Conservation (phyloP, 2,113 vertebrate genomes). For the Rana temporaria region DNA sequence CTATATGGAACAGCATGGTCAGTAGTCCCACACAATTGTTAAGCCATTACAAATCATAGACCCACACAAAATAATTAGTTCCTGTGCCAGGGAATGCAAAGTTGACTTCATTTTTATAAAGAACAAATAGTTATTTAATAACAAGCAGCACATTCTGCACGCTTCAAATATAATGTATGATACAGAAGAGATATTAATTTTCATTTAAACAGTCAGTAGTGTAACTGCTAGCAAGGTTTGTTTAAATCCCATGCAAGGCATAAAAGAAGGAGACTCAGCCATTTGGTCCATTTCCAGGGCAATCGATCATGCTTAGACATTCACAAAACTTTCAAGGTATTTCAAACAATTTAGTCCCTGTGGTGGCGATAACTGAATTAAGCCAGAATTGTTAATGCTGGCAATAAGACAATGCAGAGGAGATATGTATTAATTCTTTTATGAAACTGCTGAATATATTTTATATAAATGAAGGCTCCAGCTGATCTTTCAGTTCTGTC, state of each 20-base stretch:
- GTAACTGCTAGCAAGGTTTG: conserved; percentile 24
- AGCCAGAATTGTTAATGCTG: conserved; percentile 26
- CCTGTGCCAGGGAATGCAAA: conserved; percentile 61
- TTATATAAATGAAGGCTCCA: conserved; percentile 5
- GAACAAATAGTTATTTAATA: conserved; percentile 64
- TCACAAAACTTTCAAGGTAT: conserved; percentile 33
- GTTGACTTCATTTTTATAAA: conserved; percentile 63
- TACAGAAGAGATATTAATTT: conserved; percentile 59
- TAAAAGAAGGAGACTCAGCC: conserved; percentile 10
- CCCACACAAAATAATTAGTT: conserved; percentile 66
- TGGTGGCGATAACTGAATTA: conserved; percentile 15
- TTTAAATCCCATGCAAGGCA: conserved; percentile 13
- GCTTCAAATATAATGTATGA: conserved; percentile 66
- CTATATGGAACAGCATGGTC: conserved; percentile 66
- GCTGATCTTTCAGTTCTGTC: not conserved
- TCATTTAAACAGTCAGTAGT: conserved; percentile 24
- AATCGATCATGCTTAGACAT: conserved; percentile 37
- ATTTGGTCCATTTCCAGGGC: conserved; percentile 34
- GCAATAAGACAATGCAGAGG: conserved; percentile 28
- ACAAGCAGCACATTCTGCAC: conserved; percentile 54
- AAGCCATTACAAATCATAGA: conserved; percentile 68
- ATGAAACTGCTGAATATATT: conserved; percentile 38
- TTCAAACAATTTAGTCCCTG: conserved; percentile 42
- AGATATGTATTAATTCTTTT: conserved; percentile 10
- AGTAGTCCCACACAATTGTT: conserved; percentile 66